Evolutionary conservation across 2,888 invertebrate species (phyloP).

Genomic region (Clanis bilineata): DNA sequence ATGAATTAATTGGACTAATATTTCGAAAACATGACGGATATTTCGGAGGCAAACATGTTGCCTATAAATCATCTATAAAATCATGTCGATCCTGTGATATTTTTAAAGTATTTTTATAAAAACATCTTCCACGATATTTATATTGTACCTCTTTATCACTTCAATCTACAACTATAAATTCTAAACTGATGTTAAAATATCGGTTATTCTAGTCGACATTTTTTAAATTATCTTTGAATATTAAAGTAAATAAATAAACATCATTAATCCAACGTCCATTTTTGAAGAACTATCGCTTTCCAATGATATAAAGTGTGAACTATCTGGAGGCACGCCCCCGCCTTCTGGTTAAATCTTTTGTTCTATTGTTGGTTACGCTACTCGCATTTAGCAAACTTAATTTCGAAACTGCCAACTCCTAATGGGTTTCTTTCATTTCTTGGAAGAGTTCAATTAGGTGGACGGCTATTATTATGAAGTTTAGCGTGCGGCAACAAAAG

Average conservation of each 20-base stretch:
- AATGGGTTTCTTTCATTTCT: conserved; percentile 45
- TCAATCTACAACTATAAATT: background rate
- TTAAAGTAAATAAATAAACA: background rate
- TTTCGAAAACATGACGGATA: no score
- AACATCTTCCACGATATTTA: background rate
- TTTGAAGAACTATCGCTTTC: conserved; percentile 48
- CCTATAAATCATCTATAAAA: no score
- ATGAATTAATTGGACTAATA: no score
- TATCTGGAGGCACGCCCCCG: conserved; percentile 44
- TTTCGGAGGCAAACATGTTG: no score
- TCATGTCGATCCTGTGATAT: no score
- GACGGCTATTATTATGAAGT: conserved; percentile 11
- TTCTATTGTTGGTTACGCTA: conserved; percentile 44
- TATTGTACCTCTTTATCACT: background rate
- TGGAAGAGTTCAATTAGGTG: conserved; percentile 32
- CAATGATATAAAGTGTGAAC: conserved; percentile 55
- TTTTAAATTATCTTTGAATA: background rate
- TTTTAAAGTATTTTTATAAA: no score
- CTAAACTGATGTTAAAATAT: background rate
- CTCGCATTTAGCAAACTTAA: conserved; percentile 41
- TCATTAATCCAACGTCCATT: conserved; percentile 28
- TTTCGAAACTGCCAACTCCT: conserved; percentile 47
- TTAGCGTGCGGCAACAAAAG: background rate
- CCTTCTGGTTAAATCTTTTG: conserved; percentile 52
- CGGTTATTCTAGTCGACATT: background rate